Percentiles rank a stretch among this genome's conserved stretches.
Conservation (phyloP, 2,797 vertebrate species). For the Gymnoscopelus braueri region DNA sequence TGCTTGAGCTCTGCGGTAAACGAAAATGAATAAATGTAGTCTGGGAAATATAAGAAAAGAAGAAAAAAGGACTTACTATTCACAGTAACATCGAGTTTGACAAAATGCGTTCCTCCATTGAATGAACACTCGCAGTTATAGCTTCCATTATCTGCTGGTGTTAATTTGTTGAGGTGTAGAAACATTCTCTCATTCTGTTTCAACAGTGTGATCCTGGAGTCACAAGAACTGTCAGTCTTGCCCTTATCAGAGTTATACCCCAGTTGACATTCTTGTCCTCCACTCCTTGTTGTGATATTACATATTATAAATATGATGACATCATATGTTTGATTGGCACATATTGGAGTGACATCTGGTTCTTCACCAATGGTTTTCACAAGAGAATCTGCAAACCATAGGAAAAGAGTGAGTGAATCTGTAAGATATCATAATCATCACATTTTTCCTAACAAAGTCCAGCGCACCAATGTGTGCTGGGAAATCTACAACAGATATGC, state of each 20-base stretch:
- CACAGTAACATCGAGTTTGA: slow-evolving; percentile 35
- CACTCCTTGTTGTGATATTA: slow-evolving; percentile 5
- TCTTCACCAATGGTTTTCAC: slow-evolving; percentile 3
- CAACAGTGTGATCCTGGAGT: slow-evolving; percentile 45
- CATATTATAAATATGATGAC: not conserved
- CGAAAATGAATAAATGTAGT: not conserved
- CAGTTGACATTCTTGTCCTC: not conserved
- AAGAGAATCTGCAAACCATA: not conserved
- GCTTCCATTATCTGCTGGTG: slow-evolving; percentile 48
- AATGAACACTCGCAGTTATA: slow-evolving; percentile 31
- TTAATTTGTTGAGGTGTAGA: slow-evolving; percentile 49
- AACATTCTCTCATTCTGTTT: slow-evolving; percentile 14
- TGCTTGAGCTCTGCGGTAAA: too few species aligned
- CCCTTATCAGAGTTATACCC: accelerated
- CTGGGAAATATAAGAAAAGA: not conserved
- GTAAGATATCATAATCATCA: too few species aligned
- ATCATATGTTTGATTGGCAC: not conserved
- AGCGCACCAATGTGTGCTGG: not conserved
- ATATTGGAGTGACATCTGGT: not conserved
- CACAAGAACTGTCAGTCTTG: slow-evolving; percentile 29
- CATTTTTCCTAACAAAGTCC: too few species aligned
- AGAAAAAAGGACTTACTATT: not conserved
- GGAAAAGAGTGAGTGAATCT: not conserved
- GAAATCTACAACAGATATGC: not conserved
- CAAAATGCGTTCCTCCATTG: accelerated